Percentiles rank a stretch among this genome's conserved stretches.
phyloP scores from a whole-genome alignment of 1,140 invertebrate genomes.

The Eriosoma lanigerum region DNA sequence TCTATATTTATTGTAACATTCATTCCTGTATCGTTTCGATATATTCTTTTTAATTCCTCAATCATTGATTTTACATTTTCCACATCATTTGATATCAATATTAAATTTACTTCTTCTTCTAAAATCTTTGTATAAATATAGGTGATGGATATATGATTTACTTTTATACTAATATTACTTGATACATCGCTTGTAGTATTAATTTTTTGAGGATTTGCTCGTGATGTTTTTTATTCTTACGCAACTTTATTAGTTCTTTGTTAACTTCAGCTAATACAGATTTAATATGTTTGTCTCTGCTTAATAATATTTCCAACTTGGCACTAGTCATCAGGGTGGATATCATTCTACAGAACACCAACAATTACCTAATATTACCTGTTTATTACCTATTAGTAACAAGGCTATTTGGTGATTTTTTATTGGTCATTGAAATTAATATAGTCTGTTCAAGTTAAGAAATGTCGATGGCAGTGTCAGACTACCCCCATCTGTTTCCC shows the following conservation, averaged over 20 bases:
- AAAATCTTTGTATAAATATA: not conserved
- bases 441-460: no score
- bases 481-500: no score
- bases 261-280: slow-evolving; percentile 12
- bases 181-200: slow-evolving; percentile 42
- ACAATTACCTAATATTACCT: not conserved
- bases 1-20: slow-evolving; percentile 20
- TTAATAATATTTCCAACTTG: slow-evolving; percentile 13
- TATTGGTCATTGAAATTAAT: no score
- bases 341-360: slow-evolving; percentile 19
- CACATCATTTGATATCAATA: not conserved
- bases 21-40: not conserved
- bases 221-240: not conserved
- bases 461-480: no score
- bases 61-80: not conserved
- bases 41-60: not conserved
- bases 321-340: not conserved
- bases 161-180: not conserved
- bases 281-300: slow-evolving; percentile 15
- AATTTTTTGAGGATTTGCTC: not conserved
- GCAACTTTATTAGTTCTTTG: not conserved
- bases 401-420: no score
- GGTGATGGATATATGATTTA: not conserved
- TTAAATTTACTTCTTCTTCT: not conserved
- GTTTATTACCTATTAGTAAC: not conserved